Evolutionary conservation across 2,113 vertebrate species (phyloP), one percentile per base, ranked within the genome.

Genomic region (Arothron firmamentum): DNA sequence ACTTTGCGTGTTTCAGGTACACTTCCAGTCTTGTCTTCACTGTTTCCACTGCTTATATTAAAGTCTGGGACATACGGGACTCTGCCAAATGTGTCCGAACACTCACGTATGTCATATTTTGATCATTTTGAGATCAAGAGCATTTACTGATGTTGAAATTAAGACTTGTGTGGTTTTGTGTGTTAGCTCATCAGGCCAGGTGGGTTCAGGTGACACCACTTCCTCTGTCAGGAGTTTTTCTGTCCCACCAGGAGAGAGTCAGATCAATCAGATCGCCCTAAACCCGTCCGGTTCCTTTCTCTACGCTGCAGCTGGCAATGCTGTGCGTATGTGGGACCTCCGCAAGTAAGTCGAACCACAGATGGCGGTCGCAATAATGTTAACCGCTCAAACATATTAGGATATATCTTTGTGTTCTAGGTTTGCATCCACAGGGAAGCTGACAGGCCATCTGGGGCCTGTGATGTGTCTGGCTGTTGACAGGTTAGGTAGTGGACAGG

Each of bases 1-100:
- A 7, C 23, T 56, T 17, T 5, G 50, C 49, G 3, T 31, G 13
- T 64, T 71, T 19, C 25, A 88, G 87, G 68, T 99, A 98, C 64
- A 94, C 93, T 56, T 94, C 94, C 47, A 96, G 96, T 73, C 88
- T 99, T n/a, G 97, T 99, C 60, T 98, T 98, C 88, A 97, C 94
- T 0, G 91, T 96, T 58, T 97, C 96, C 53, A 96, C 94, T 20
- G 93, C 93, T 77, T 96, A 95, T 77, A 92, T 99, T 88, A 98
- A 97, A 86, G 94, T 99, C 81, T 99, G 96, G 96, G 96, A 99
- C 80, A 99, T 99, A 75, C 89, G 97, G 65, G 97, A 98, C 75
- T 96, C 94, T 4, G 96, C 97, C 4, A 99, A 96, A 79, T 99
- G 97, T 64, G 92, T 99, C 65, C 93, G 94, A 51, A 96, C 96